Base-by-base conservation (phyloP, 2,797 vertebrate genomes). In the Salmo trutta region DNA sequence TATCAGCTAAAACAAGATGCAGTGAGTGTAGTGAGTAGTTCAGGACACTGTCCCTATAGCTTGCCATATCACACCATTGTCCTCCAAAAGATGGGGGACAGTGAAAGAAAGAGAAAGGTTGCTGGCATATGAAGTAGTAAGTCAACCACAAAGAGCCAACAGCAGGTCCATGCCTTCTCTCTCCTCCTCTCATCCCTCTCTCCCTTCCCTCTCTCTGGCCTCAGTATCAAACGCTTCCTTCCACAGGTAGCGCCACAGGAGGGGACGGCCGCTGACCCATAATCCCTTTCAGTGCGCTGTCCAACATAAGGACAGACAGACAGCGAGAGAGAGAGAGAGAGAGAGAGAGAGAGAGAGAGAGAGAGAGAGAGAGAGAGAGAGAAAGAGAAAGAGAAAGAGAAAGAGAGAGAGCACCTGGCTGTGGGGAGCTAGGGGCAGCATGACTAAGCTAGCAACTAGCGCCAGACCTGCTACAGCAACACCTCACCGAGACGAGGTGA, bases 191-290 rank as follows among this genome's bases (percentile, higher is more conserved):
- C 41, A 12, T 47, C 24, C 14, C 21, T 14, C 15, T 29, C 24
- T 10, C 27, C 24, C 21, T 24, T 7, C 1, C 14, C 47, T 27
- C 41, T 4, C 70, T 84, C 84, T 82, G 85, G 86, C 85, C 77
- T 51, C 33, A 78, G 81, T 87, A 91, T 92, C 90, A 89, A 90
- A 90, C 87, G 88, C 87, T 89, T 89, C 81, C 88, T 85, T 87
- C 84, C 80, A 86, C 88, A 88, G 85, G 87, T 84, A 82, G 74
- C 75, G 87, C 88, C 83, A 77, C 62, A 54, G 86, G 79, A 88
- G 87, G 88, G 89, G 89, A 10, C 10, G 77, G 83, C 79, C 70
- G 83, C 77, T 87, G 88, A 87, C 84, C 81, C 84, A 83, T 75
- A 81, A 88, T 82, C 77, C 47, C 75, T 82, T 82, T 76, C 76